These are phyloP conservation scores for Ispidina picta DNA, from an alignment of 2,797 vertebrate genomes.

Conservation along the genomic window DNA sequence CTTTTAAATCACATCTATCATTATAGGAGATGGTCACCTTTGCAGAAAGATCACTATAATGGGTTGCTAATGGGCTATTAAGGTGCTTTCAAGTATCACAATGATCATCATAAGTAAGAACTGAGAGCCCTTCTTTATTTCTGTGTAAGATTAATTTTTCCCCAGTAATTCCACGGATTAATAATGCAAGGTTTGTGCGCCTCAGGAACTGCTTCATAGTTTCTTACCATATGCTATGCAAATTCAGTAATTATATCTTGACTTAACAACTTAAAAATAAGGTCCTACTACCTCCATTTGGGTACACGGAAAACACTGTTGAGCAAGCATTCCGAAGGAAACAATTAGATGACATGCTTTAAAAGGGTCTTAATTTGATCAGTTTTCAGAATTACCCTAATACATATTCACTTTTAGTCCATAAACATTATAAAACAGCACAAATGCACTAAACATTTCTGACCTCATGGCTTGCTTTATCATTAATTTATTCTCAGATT, in stretches of 20 bases:
- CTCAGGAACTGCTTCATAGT: constrained; percentile 22
- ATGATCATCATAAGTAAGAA: constrained; percentile 19
- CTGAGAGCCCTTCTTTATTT: constrained; percentile 32
- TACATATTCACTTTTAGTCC: neutral
- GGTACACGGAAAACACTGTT: neutral
- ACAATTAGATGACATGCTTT: accelerated
- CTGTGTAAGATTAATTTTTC: constrained; percentile 38
- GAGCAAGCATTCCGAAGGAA: neutral
- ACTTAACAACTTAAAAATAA: constrained; percentile 32
- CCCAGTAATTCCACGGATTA: constrained; percentile 29
- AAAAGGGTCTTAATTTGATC: neutral
- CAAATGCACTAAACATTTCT: neutral
- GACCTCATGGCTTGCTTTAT: neutral
- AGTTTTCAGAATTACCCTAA: neutral
- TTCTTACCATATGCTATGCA: constrained; percentile 55
- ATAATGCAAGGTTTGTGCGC: constrained; percentile 62
- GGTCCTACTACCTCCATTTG: neutral
- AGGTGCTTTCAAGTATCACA: constrained; percentile 36
- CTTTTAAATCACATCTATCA: constrained; percentile 28
- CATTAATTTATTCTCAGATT: neutral
- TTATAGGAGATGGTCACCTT: constrained; percentile 24
- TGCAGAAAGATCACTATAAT: neutral
- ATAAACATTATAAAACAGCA: neutral
- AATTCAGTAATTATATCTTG: constrained; percentile 37
- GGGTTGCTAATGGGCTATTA: constrained; percentile 17